Base-by-base conservation (phyloP, 1,140 invertebrate genomes). In the Pseudachorutes palmiensis region DNA sequence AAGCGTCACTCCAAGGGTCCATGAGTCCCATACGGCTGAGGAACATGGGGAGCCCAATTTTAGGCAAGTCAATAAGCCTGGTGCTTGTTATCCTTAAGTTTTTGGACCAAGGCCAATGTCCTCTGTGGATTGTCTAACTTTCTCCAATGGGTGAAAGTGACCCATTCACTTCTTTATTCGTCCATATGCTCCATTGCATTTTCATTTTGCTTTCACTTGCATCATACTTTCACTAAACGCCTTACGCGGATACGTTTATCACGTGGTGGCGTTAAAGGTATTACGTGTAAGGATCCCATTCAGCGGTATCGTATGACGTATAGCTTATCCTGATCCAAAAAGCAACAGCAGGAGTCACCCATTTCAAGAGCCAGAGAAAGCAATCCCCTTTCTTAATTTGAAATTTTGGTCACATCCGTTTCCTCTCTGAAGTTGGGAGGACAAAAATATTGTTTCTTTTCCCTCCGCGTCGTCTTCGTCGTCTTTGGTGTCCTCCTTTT, bases 101-200 rank as follows among this genome's bases (percentile, higher is more conserved):
- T 58, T 58, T 58, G 55, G 55, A 58, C 5, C 5, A 24, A 29
- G 55, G 55, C 55, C 55, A 58, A 58, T 58, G 55, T 58, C 55
- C 55, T 58, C 22, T 58, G 55, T 29, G 55, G 55, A 29, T 58
- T 58, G n/a, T n/a, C n/a, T 22, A 5, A 41, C 36, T 41, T 41
- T 41, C 19, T 41, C 36, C 19, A 5, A 41, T 41, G 36, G 36
- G 36, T 9, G 19, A 41, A 41, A 19, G 5, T 19, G 19, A 19
- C 19, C 36, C 5, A 5, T 19, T 41, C 19, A 9, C 19, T 41
- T 19, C 19, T 41, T 9, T 41, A 9, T 19, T 41, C 19, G 19
- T 19, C 5, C 36, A 41, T 5, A 41, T 5, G 19, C 5, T 9
- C 5, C 36, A 41, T 9, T 5, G 19, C 5, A 5, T 19, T 41